A percentile compares a stretch with the other conserved stretches of the same genome.
These are phyloP conservation scores for Sula dactylatra DNA, from an alignment of 2,113 vertebrate species.

Conservation along the genomic window DNA sequence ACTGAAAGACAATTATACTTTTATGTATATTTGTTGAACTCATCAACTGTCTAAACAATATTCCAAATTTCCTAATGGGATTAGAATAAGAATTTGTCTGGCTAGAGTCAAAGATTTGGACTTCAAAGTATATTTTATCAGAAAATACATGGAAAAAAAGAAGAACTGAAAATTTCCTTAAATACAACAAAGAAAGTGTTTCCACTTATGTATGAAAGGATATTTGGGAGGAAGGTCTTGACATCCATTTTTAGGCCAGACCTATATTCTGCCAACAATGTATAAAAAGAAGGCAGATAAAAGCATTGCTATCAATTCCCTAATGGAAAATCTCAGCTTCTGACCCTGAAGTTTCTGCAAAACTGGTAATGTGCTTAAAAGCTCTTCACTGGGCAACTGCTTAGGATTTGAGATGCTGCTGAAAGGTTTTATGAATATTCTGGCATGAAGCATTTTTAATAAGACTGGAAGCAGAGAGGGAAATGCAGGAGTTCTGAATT, in stretches of 20 bases:
- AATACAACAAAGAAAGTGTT: not conserved
- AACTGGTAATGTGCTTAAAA: not conserved
- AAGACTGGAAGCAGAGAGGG: not conserved
- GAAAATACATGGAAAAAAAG: not conserved
- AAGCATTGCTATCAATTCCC: not conserved
- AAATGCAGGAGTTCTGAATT: not conserved
- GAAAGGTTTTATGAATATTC: not conserved
- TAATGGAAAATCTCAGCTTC: not conserved
- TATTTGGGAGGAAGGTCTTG: not conserved
- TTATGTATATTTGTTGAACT: not conserved
- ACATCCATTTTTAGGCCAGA: not conserved
- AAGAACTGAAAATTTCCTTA: not conserved
- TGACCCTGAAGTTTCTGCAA: not conserved
- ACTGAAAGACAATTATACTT: not conserved
- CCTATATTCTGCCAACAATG: not conserved
- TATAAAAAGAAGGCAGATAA: not conserved
- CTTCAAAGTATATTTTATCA: not conserved
- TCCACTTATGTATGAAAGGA: not conserved
- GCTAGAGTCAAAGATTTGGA: not conserved
- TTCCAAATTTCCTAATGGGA: not conserved
- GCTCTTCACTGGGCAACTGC: not conserved
- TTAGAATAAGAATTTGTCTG: not conserved
- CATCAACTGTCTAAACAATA: not conserved
- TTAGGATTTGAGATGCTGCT: not conserved
- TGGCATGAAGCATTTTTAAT: not conserved